Conservation (phyloP, 1,140 invertebrate species). For the Octopus bimaculoides region DNA sequence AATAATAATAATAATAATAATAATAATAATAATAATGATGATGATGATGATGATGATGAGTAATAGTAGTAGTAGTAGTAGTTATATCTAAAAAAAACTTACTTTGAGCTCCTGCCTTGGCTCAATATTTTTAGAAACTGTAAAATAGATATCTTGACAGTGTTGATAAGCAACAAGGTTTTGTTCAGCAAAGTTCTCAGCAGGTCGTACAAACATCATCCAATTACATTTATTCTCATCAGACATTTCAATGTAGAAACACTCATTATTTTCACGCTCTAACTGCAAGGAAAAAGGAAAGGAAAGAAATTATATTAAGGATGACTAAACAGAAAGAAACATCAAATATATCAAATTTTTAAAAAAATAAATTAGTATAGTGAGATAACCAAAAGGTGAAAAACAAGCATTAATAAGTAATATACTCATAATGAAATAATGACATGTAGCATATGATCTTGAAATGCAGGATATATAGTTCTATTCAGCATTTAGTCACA, state of each 20-base stretch:
- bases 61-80: no score
- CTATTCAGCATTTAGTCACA: no score
- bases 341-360: no score
- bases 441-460: no score
- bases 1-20: no score
- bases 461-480: no score
- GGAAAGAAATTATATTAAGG: no score
- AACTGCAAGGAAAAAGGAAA: conserved; percentile 28
- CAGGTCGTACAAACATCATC: conserved; percentile 55
- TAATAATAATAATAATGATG: no score
- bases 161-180: conserved; percentile 52
- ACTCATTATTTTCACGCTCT: conserved; percentile 30
- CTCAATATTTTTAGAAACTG: conserved; percentile 47
- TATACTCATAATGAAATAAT: not conserved
- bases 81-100: not conserved
- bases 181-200: conserved; percentile 47
- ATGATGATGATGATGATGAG: no score
- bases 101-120: conserved; percentile 52
- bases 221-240: conserved; percentile 55
- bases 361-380: not conserved
- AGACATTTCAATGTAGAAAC: conserved; percentile 40
- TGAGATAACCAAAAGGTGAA: not conserved
- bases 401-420: not conserved
- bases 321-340: no score
- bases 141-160: conserved; percentile 46